These are phyloP conservation scores for Teleogryllus occipitalis DNA, from an alignment of 1,140 invertebrate species.

Conservation along the genomic window DNA sequence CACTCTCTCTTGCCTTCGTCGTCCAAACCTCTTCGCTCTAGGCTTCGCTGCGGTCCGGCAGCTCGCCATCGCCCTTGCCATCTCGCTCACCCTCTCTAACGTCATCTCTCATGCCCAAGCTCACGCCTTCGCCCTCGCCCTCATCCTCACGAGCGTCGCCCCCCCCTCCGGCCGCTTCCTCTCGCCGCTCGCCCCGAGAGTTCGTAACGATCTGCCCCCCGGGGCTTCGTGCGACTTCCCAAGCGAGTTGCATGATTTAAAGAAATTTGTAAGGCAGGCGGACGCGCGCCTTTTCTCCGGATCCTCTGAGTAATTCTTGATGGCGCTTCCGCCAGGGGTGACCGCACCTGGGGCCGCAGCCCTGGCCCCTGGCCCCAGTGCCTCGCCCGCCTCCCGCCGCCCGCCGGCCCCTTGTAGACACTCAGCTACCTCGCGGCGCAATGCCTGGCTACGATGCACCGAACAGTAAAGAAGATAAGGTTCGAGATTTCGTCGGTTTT, in stretches of 20 bases:
- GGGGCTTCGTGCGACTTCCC: background rate
- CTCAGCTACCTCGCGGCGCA: too few relatives aligned
- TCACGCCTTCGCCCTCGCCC: background rate
- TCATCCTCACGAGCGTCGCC: background rate
- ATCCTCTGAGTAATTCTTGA: slow-evolving; percentile 4
- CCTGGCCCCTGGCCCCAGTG: too few relatives aligned
- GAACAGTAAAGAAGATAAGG: too few relatives aligned
- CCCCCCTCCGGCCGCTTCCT: background rate
- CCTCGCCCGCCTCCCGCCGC: too few relatives aligned
- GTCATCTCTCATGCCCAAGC: background rate
- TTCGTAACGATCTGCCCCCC: background rate
- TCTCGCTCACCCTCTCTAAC: background rate
- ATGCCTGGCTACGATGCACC: too few relatives aligned
- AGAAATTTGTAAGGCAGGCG: background rate
- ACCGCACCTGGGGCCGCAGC: too few relatives aligned
- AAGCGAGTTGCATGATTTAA: background rate
- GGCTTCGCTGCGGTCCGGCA: background rate
- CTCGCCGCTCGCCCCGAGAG: background rate
- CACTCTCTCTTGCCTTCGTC: too few relatives aligned
- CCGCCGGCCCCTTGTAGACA: too few relatives aligned
- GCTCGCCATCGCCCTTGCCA: background rate
- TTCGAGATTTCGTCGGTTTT: too few relatives aligned
- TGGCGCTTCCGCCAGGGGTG: background rate
- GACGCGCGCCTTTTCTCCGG: background rate
- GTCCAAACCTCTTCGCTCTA: too few relatives aligned